Conservation (phyloP, 2,113 vertebrate genomes). For the Lichenostomus cassidix region DNA sequence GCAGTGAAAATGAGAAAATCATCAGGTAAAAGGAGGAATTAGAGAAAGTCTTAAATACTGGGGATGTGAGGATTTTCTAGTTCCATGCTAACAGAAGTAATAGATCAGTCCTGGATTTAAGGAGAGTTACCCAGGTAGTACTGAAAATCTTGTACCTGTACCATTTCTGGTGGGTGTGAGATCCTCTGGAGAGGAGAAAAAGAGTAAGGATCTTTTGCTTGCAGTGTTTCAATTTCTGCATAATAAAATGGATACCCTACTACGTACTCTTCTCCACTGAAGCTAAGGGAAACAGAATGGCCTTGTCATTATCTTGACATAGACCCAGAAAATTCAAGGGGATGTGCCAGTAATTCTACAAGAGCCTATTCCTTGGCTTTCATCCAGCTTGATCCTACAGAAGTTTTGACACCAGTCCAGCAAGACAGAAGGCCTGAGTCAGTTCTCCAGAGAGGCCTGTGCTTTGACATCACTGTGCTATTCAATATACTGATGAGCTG, state of each 20-base stretch:
- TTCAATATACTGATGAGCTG: constrained; percentile 21
- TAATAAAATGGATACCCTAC: constrained; percentile 15
- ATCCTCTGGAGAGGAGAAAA: background rate
- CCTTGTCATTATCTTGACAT: constrained; percentile 70
- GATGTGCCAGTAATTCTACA: constrained; percentile 67
- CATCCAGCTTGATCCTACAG: constrained; percentile 64
- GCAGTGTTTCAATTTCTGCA: background rate
- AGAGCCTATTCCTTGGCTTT: constrained; percentile 52
- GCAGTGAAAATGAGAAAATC: background rate
- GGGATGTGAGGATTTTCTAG: background rate
- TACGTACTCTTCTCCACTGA: background rate
- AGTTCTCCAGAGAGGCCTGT: constrained; percentile 48
- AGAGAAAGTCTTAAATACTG: background rate
- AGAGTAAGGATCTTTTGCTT: background rate
- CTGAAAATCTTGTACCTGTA: background rate
- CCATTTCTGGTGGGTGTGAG: background rate
- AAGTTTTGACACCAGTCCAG: constrained; percentile 67
- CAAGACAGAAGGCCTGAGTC: constrained; percentile 68
- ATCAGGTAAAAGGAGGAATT: background rate
- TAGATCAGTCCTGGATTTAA: background rate
- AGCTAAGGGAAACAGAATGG: constrained; percentile 64
- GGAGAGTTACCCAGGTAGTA: background rate
- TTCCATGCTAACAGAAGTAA: background rate
- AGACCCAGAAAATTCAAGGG: constrained; percentile 61
- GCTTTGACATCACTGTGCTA: constrained; percentile 23